phyloP scores from a whole-genome alignment of 2,888 invertebrate genomes.

The Mylabris sibirica region DNA sequence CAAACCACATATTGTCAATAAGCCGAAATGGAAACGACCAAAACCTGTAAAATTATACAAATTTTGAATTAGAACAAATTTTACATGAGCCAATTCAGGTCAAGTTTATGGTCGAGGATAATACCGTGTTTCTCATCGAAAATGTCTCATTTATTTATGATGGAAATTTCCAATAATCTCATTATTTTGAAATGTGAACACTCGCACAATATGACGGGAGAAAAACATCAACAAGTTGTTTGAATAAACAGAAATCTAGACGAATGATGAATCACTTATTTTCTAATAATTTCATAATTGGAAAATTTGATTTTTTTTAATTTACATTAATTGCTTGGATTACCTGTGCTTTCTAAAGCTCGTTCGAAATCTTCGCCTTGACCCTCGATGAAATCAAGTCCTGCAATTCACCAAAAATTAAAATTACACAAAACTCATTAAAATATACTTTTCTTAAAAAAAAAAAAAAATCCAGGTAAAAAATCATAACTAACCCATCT shows the following conservation, averaged over 20 bases:
- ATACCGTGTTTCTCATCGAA: too few relatives aligned
- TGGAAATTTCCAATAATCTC: not conserved
- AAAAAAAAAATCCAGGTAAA: not conserved
- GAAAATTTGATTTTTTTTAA: not conserved
- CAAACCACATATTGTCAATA: conserved; percentile 78
- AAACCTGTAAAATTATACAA: conserved; percentile 67
- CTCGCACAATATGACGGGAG: not conserved
- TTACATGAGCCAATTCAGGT: not conserved
- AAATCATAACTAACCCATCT: not conserved
- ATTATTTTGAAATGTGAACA: not conserved
- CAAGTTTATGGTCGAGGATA: not conserved
- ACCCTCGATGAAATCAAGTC: conserved; percentile 75
- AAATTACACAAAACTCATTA: not conserved
- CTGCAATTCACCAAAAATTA: conserved; percentile 65
- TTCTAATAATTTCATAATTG: not conserved
- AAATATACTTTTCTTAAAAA: conserved; percentile 9
- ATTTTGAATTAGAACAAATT: not conserved
- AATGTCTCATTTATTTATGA: too few relatives aligned
- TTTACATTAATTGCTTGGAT: too few relatives aligned
- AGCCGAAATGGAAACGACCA: conserved; percentile 81
- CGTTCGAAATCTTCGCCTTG: conserved; percentile 78
- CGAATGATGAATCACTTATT: not conserved
- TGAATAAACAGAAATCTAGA: not conserved
- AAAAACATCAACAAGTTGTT: conserved; percentile 8
- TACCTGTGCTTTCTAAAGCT: conserved; percentile 75